A percentile compares a stretch with the other conserved stretches of the same genome.
These are phyloP conservation scores for Daboia siamensis DNA, from an alignment of 2,113 vertebrate species.

Conservation along the genomic window DNA sequence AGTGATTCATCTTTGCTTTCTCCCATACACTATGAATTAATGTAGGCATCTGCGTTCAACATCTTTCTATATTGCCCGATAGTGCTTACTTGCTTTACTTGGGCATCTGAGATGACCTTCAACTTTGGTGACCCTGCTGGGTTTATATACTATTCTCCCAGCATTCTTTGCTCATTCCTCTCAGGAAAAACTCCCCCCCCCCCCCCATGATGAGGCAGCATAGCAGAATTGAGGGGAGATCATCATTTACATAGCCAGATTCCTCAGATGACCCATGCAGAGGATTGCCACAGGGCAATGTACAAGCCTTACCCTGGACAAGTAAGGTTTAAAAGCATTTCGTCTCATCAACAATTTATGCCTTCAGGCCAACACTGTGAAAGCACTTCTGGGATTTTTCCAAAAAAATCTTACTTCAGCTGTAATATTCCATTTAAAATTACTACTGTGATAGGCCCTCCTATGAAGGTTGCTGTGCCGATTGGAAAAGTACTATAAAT, in stretches of 20 bases:
- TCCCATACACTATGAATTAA: neutral
- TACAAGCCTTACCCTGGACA: constrained; percentile 5
- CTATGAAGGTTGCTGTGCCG: constrained; percentile 28
- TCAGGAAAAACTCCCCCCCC: neutral
- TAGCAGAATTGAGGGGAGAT: neutral
- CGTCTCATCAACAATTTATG: constrained; percentile 59
- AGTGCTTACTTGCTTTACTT: neutral
- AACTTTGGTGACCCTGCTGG: neutral
- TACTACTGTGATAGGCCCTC: constrained; percentile 29
- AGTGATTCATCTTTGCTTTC: neutral
- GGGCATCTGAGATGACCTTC: neutral
- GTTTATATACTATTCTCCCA: neutral
- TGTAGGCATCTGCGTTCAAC: neutral
- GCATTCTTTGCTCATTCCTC: neutral
- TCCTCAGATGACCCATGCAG: neutral
- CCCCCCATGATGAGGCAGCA: neutral
- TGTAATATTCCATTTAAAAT: constrained; percentile 48
- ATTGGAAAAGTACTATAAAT: constrained; percentile 4
- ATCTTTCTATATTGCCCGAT: neutral
- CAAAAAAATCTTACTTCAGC: constrained; percentile 39
- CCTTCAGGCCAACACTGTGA: neutral
- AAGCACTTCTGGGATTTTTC: constrained; percentile 35
- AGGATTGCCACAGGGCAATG: neutral
- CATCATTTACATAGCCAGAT: neutral
- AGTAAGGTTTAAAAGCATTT: constrained; percentile 24